Base-by-base conservation (phyloP, 2,113 vertebrate genomes). In the Barnardius zonarius region DNA sequence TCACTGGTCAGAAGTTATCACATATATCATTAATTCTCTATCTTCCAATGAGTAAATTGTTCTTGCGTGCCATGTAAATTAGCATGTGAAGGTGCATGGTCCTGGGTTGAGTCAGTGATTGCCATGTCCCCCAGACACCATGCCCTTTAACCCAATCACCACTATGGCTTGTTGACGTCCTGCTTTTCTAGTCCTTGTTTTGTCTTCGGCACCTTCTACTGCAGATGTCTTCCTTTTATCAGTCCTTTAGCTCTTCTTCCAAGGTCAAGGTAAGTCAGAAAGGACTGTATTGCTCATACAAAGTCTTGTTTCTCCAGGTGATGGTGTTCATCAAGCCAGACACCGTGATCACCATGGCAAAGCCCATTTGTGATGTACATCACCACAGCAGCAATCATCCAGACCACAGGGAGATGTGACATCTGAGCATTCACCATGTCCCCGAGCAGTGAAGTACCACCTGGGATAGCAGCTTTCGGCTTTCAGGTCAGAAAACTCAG, bases 401-500 rank as follows among this genome's bases (percentile, higher is more conserved):
- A 59, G 57, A 59, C 6, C 33, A 16, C n/a, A 9, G 33, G 33
- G 22, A 59, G 57, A 24, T 35, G 33, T 9, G n/a, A 35, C 24
- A 22, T 59, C 33, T 35, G 33, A 24, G 57, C 33, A 24, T 59
- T 59, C 57, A 59, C 57, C 57, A 35, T 35, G 33, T 35, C 22
- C 33, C 57, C 1, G 4, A n/a, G 57, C 57, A 59, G 13, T 15
- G 57, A 59, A 59, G 57, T 59, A 23, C 57, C 57, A 15, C 20
- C 33, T 3, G 3, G 13, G 22, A 35, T 24, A 9, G 2, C 9
- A 2, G 22, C 13, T 59, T 59, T 59, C 3, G 9, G 57, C 33
- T 35, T 59, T 11, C 51, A 4, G 61, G 1, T 7, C 49, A 4
- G n/a, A 17, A 17, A 4, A 13, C 41, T 3, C 1, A 5, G 1